These are phyloP conservation scores for Parelbella ahira DNA, from an alignment of 2,888 invertebrate species.

Conservation along the genomic window DNA sequence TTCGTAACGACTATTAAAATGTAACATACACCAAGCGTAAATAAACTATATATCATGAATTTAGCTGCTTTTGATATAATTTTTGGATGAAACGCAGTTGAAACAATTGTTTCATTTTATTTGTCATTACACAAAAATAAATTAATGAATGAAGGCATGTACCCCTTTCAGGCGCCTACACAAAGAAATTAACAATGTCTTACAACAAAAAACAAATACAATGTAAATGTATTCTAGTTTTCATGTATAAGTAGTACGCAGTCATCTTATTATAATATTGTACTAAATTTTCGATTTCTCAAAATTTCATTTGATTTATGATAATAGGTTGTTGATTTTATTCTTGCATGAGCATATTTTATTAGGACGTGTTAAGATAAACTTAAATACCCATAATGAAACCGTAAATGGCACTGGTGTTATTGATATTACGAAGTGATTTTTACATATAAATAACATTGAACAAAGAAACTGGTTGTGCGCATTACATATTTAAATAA, in stretches of 20 bases:
- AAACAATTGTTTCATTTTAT: too few species aligned
- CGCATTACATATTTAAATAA: slow-evolving; percentile 26
- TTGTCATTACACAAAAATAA: too few species aligned
- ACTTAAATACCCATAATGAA: neutral
- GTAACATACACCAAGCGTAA: slow-evolving; percentile 42
- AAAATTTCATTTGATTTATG: too few species aligned
- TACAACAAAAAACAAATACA: too few species aligned
- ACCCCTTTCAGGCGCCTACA: slow-evolving; percentile 42
- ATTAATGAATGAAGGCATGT: too few species aligned
- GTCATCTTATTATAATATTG: too few species aligned
- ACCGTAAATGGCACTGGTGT: slow-evolving; percentile 42
- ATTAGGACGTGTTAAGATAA: neutral
- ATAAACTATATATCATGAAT: slow-evolving; percentile 11
- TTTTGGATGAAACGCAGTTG: too few species aligned
- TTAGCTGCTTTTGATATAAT: too few species aligned
- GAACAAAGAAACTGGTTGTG: neutral
- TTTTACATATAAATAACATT: slow-evolving; percentile 15
- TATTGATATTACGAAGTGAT: slow-evolving; percentile 22
- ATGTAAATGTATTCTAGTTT: too few species aligned
- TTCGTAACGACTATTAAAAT: slow-evolving; percentile 49
- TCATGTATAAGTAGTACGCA: too few species aligned
- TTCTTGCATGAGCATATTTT: neutral
- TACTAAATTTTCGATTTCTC: too few species aligned
- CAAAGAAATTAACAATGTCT: slow-evolving; percentile 39
- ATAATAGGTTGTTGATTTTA: neutral